Conservation (phyloP, 2,888 invertebrate species). For the Mellilla xanthometata region DNA sequence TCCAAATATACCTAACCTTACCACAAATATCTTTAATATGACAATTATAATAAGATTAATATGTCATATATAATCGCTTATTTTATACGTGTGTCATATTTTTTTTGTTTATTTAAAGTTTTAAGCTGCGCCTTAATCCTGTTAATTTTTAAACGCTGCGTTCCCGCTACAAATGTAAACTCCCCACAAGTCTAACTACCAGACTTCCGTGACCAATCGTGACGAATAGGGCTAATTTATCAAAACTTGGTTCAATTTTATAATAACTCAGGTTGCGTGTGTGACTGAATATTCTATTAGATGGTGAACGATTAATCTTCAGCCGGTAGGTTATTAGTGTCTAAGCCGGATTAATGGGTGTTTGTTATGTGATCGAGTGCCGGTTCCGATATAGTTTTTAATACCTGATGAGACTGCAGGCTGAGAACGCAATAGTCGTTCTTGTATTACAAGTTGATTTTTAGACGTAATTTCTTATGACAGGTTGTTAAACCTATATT, state of each 20-base stretch:
- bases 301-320: constrained; percentile 71
- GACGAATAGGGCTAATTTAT: constrained; percentile 79
- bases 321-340: constrained; percentile 65
- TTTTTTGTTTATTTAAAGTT: too few relatives aligned
- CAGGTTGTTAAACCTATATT: too few relatives aligned
- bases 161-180: constrained; percentile 40
- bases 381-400: constrained; percentile 37
- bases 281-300: constrained; percentile 80
- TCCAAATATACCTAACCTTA: too few relatives aligned
- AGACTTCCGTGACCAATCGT: constrained; percentile 77
- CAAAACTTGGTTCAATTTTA: constrained; percentile 75
- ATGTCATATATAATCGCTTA: too few relatives aligned
- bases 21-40: too few relatives aligned
- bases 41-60: too few relatives aligned
- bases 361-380: constrained; percentile 65
- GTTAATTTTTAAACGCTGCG: constrained; percentile 21
- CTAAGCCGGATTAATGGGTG: constrained; percentile 74
- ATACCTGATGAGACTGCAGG: constrained; percentile 25
- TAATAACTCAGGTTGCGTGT: constrained; percentile 76
- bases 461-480: too few relatives aligned
- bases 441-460: too few relatives aligned
- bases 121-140: too few relatives aligned
- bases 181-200: constrained; percentile 38
- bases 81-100: too few relatives aligned
- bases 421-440: too few relatives aligned